These are phyloP conservation scores for Tychaedon coryphoeus DNA, from an alignment of 2,113 vertebrate genomes.

Conservation along the genomic window DNA sequence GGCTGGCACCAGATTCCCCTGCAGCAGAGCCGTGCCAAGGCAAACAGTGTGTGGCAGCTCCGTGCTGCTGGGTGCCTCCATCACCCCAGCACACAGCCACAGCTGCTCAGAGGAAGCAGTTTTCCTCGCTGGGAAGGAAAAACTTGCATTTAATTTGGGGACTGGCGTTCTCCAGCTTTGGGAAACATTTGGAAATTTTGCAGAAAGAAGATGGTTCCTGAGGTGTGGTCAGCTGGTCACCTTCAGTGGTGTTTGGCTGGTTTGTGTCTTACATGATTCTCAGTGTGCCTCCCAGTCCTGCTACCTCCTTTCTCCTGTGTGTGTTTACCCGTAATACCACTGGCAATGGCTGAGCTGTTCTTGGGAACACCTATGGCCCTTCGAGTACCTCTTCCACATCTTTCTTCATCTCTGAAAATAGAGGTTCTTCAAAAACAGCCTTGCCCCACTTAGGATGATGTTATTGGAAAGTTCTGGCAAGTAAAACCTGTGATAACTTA, in stretches of 20 bases:
- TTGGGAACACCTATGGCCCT: not conserved
- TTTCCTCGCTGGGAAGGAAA: not conserved
- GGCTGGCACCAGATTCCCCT: not conserved
- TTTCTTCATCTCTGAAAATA: not conserved
- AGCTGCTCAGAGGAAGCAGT: not conserved
- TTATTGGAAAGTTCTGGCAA: not conserved
- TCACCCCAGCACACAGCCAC: not conserved
- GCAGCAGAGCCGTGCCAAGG: not conserved
- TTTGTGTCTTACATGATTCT: not conserved
- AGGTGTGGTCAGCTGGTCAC: not conserved
- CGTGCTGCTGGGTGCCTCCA: not conserved
- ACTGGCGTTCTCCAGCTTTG: not conserved
- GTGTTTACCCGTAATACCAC: accelerated
- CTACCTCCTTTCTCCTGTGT: not conserved
- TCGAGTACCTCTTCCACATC: accelerated
- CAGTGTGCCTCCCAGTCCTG: not conserved
- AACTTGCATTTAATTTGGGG: not conserved
- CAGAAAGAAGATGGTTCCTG: not conserved
- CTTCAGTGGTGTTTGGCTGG: not conserved
- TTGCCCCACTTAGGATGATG: not conserved
- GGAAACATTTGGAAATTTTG: not conserved
- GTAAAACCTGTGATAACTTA: not conserved
- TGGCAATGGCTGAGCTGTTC: not conserved
- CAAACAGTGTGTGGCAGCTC: not conserved
- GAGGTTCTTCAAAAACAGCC: not conserved